phyloP scores from a whole-genome alignment of 2,113 vertebrate genomes.

The Bubalus kerabau region DNA sequence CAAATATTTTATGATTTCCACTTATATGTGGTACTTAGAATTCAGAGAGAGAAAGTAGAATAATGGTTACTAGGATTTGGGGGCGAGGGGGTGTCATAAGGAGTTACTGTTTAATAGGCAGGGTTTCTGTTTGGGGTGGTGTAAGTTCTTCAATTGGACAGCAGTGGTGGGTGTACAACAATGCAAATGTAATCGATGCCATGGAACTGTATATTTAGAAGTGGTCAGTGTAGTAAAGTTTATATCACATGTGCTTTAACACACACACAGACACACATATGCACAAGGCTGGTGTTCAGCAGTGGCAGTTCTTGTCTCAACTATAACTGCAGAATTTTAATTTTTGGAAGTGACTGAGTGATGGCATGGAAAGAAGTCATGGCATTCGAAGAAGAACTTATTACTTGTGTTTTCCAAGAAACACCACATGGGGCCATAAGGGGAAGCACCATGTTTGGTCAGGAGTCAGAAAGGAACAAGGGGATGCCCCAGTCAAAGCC shows the following conservation, averaged over 20 bases:
- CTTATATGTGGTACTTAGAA: background rate
- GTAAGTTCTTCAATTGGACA: background rate
- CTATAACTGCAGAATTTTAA: background rate
- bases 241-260: background rate
- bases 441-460: background rate
- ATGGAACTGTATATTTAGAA: background rate
- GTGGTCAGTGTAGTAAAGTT: background rate
- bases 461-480: background rate
- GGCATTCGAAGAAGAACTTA: background rate
- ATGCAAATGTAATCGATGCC: background rate
- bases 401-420: background rate
- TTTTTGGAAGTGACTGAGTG: background rate
- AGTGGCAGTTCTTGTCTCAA: background rate
- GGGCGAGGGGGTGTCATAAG: background rate
- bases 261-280: background rate
- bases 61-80: background rate
- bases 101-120: background rate
- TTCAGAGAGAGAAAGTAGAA: background rate
- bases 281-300: background rate
- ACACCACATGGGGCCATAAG: background rate
- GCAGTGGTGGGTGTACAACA: background rate
- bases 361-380: background rate
- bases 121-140: background rate
- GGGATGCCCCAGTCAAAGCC: background rate
- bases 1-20: background rate